phyloP scores from a whole-genome alignment of 1,140 invertebrate species.

The Lepidurus arcticus region DNA sequence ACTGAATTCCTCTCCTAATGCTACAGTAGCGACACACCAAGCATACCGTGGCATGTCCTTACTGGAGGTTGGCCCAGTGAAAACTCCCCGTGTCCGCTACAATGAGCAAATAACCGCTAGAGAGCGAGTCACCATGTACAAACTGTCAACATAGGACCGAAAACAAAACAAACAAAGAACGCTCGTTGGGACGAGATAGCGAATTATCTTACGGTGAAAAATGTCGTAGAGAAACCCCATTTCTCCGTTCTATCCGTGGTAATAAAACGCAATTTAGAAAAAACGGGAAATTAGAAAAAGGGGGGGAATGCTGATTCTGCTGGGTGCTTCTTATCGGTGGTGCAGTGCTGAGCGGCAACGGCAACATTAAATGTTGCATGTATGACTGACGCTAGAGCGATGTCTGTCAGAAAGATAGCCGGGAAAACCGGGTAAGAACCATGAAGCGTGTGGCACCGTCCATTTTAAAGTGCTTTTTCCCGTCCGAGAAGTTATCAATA shows the following conservation, averaged over 20 bases:
- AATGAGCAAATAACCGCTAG: background rate
- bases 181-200: background rate
- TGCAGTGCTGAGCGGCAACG: background rate
- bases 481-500: slow-evolving; percentile 8
- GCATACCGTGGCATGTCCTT: background rate
- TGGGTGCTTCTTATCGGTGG: background rate
- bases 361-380: slow-evolving; percentile 13
- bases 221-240: background rate
- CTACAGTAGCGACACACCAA: too few relatives aligned
- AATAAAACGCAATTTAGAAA: background rate
- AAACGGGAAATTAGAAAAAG: slow-evolving; percentile 10
- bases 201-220: background rate
- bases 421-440: background rate
- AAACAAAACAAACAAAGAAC: background rate
- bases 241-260: background rate
- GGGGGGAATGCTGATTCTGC: background rate
- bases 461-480: slow-evolving; percentile 9
- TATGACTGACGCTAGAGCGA: background rate
- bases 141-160: background rate
- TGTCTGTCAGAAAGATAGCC: background rate
- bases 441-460: background rate
- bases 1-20: too few relatives aligned
- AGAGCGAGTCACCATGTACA: background rate
- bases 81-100: background rate
- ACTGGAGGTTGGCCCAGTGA: background rate